Percentiles rank a stretch among this genome's conserved stretches.
These are phyloP conservation scores for Onychomys torridus DNA, from an alignment of 2,797 vertebrate genomes.

Conservation along the genomic window DNA sequence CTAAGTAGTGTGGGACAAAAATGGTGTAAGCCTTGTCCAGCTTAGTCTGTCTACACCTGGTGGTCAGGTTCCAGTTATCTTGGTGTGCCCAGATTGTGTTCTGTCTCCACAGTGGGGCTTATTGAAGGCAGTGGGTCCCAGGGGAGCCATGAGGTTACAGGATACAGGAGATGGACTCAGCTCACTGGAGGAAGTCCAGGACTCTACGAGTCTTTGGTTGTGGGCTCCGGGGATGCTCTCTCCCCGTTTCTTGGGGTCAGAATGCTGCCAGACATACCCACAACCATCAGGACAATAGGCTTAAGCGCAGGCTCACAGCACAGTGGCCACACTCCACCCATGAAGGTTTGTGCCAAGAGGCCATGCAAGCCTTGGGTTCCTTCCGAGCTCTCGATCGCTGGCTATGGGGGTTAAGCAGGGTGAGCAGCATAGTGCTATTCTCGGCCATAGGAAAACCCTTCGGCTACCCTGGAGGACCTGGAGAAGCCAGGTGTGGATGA, in stretches of 20 bases:
- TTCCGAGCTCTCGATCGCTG: too few species aligned
- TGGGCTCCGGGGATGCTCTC: not conserved
- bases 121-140: not conserved
- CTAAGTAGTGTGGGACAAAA: not conserved
- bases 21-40: not conserved
- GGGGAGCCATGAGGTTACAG: not conserved
- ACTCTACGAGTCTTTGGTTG: not conserved
- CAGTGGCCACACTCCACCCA: not conserved
- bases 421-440: not conserved
- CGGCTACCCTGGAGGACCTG: constrained; percentile 97
- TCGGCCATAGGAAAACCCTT: constrained; percentile 94
- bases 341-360: not conserved
- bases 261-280: not conserved
- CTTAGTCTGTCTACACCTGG: not conserved
- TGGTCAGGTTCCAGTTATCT: not conserved
- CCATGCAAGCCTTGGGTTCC: not conserved
- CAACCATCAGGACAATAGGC: not conserved
- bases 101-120: not conserved
- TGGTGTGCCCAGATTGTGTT: not conserved
- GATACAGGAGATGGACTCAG: not conserved
- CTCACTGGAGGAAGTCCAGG: not conserved
- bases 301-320: not conserved
- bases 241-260: not conserved
- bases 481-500: constrained; percentile 99
- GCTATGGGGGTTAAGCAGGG: not conserved